Conservation (phyloP, 2,113 vertebrate species). For the Caranx melampygus region DNA sequence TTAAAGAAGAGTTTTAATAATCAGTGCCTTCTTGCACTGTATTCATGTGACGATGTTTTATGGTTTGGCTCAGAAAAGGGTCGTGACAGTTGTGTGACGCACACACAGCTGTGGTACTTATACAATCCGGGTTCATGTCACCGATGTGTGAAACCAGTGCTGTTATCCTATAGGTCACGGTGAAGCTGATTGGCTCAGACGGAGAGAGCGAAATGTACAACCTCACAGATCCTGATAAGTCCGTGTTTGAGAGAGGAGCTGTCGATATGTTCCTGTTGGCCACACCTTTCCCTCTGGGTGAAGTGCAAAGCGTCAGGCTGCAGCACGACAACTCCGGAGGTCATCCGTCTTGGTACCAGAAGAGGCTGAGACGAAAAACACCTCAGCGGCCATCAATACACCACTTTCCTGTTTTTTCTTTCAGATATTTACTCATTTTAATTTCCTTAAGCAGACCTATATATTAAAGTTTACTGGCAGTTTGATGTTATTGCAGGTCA, state of each 20-base stretch:
- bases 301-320: conserved; percentile 82
- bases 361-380: background rate
- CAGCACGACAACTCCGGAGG: conserved; percentile 86
- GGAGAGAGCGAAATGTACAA: conserved; percentile 80
- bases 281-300: conserved; percentile 82
- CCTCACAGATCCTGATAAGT: conserved; percentile 84
- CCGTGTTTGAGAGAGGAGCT: conserved; percentile 83
- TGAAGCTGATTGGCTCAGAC: conserved; percentile 84
- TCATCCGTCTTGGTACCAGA: conserved; percentile 83
- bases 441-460: too few species aligned
- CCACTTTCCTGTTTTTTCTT: background rate
- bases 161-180: conserved; percentile 78
- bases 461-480: too few species aligned
- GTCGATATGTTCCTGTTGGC: conserved; percentile 87
- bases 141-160: conserved; percentile 3
- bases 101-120: background rate
- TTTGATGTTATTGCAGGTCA: too few species aligned
- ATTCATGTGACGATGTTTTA: background rate
- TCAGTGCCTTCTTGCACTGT: background rate
- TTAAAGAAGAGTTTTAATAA: background rate
- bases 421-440: background rate
- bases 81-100: background rate
- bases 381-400: background rate
- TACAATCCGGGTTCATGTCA: background rate
- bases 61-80: background rate